Percentiles rank a stretch among this genome's conserved stretches.
phyloP scores from a whole-genome alignment of 2,113 vertebrate genomes.

The Calonectris borealis region DNA sequence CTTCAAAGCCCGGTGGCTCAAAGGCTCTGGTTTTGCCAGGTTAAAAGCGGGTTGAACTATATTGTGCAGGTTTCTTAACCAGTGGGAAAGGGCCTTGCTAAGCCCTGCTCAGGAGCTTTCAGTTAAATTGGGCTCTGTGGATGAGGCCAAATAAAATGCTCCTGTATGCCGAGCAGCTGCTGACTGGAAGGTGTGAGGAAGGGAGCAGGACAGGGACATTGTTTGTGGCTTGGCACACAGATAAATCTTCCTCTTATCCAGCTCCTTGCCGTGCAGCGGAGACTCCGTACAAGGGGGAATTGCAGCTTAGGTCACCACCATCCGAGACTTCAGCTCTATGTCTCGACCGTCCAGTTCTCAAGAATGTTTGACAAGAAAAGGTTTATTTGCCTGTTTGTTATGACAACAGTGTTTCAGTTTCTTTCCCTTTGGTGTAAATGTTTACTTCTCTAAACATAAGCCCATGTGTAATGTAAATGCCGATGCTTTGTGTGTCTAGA shows the following conservation, averaged over 20 bases:
- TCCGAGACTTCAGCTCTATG: accelerated
- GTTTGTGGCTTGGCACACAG: not conserved
- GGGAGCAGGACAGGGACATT: accelerated
- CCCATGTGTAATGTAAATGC: accelerated
- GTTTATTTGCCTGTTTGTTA: not conserved
- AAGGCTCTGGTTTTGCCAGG: not conserved
- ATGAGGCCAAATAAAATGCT: not conserved
- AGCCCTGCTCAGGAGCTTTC: not conserved
- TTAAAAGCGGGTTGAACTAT: accelerated
- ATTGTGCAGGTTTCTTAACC: not conserved
- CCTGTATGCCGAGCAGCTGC: not conserved
- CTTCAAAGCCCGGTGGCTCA: not conserved
- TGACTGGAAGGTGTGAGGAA: not conserved
- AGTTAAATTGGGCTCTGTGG: not conserved
- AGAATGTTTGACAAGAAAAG: not conserved
- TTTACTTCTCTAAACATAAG: not conserved
- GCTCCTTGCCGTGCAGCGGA: accelerated
- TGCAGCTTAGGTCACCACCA: accelerated
- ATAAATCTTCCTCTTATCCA: not conserved
- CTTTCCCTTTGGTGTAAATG: not conserved
- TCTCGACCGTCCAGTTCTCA: accelerated
- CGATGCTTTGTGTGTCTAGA: not conserved
- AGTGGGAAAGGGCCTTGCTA: not conserved
- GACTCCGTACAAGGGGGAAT: accelerated
- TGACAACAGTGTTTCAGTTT: not conserved